phyloP scores from a whole-genome alignment of 1,140 invertebrate genomes.

The Helicoverpa zea region DNA sequence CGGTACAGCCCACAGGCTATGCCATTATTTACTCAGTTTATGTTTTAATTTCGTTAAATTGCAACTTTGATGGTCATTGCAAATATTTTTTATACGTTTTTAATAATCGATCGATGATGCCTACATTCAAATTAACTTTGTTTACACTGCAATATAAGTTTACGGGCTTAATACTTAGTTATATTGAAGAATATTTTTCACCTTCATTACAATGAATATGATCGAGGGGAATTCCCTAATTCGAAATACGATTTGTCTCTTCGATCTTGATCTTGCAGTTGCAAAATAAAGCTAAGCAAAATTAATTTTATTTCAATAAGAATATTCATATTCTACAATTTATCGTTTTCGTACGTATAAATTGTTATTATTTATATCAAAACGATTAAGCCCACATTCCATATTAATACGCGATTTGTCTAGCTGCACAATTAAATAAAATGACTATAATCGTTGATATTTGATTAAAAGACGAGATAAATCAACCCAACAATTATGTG shows the following conservation, averaged over 20 bases:
- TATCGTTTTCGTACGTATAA: not conserved
- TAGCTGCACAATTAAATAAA: conserved; percentile 26
- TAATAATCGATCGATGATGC: conserved; percentile 8
- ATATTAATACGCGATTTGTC: conserved; percentile 28
- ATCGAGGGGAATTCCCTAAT: too few species aligned
- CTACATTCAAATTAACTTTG: conserved; percentile 19
- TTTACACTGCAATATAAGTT: conserved; percentile 5
- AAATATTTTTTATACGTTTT: not conserved
- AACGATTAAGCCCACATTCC: conserved; percentile 31
- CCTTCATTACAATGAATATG: too few species aligned
- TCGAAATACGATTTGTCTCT: too few species aligned
- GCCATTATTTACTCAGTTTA: conserved; percentile 25
- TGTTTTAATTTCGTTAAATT: conserved; percentile 32
- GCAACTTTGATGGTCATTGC: not conserved
- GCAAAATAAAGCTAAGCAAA: not conserved
- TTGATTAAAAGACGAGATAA: conserved; percentile 44
- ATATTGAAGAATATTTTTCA: too few species aligned
- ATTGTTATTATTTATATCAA: conserved; percentile 25
- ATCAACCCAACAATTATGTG: conserved; percentile 38
- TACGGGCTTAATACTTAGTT: too few species aligned
- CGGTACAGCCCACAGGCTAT: not conserved
- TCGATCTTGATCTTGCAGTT: not conserved
- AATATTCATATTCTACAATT: not conserved
- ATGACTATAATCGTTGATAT: conserved; percentile 37
- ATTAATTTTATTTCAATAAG: not conserved